Percentiles rank a stretch among this genome's conserved stretches.
Evolutionary conservation across 2,113 vertebrate species (phyloP).

Genomic region (Saguinus midas): DNA sequence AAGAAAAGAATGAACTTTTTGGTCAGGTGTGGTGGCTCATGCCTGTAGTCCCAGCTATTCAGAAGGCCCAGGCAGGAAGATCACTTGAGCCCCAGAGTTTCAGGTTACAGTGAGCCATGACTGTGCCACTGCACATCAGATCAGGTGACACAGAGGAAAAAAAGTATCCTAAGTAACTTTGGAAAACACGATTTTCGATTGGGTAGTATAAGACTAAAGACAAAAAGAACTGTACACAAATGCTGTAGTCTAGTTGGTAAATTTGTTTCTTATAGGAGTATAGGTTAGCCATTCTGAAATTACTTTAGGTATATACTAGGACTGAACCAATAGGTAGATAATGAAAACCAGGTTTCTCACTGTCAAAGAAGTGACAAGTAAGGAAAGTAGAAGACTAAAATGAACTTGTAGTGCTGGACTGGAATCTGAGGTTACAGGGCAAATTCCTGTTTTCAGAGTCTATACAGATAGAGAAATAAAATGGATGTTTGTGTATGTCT

Average conservation of each 20-base stretch:
- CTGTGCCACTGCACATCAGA: too few relatives aligned
- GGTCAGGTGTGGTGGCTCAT: too few relatives aligned
- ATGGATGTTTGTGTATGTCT: too few relatives aligned
- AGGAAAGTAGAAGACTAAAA: background rate
- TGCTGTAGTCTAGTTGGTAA: background rate
- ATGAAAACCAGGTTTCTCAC: background rate
- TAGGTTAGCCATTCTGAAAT: background rate
- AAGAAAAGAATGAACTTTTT: background rate
- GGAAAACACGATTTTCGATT: background rate
- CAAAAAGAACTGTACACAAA: background rate
- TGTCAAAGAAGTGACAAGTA: background rate
- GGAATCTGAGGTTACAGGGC: background rate
- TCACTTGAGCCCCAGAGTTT: too few relatives aligned
- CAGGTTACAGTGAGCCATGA: too few relatives aligned
- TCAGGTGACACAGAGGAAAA: too few relatives aligned
- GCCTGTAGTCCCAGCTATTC: too few relatives aligned
- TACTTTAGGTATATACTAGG: background rate
- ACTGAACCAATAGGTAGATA: background rate
- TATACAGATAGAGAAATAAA: background rate
- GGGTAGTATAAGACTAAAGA: background rate
- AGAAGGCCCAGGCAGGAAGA: too few relatives aligned
- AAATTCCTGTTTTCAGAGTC: background rate
- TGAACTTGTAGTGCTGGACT: background rate
- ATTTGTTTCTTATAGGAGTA: background rate
- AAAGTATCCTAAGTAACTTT: background rate